These are phyloP conservation scores for Podarcis muralis DNA, from an alignment of 2,113 vertebrate genomes.

Conservation along the genomic window DNA sequence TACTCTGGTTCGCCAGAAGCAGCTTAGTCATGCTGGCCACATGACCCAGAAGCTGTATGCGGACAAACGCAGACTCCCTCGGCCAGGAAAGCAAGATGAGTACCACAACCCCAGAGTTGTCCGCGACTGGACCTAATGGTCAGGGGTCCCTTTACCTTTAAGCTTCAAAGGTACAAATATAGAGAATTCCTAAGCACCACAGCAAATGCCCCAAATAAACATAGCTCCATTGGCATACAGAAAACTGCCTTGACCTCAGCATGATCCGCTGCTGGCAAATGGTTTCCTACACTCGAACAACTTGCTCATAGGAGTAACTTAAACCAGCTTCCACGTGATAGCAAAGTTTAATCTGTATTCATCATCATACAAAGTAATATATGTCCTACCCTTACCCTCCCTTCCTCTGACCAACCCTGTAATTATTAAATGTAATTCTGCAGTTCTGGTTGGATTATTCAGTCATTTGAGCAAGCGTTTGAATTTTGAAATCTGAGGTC, in stretches of 20 bases:
- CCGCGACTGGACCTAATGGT: too few species aligned
- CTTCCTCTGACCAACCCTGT: neutral
- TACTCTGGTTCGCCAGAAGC: too few species aligned
- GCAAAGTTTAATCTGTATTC: neutral
- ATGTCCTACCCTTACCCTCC: neutral
- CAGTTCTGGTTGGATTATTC: neutral
- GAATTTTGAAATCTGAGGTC: neutral
- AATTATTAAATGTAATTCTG: neutral
- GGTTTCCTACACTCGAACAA: neutral
- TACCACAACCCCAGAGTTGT: too few species aligned
- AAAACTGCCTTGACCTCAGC: neutral
- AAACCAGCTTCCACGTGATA: neutral
- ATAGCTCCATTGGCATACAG: neutral
- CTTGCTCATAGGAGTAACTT: neutral
- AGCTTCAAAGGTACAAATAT: neutral
- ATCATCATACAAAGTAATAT: fast-evolving
- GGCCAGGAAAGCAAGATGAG: too few species aligned
- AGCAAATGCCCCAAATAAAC: neutral
- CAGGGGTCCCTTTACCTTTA: neutral
- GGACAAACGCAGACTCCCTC: too few species aligned
- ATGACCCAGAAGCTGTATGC: too few species aligned
- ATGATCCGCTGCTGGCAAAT: neutral
- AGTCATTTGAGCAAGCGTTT: neutral
- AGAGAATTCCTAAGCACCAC: neutral
- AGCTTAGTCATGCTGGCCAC: too few species aligned